Percentiles rank a stretch among this genome's conserved stretches.
Conservation (phyloP, 2,113 vertebrate genomes). For the Bothrops jararaca region DNA sequence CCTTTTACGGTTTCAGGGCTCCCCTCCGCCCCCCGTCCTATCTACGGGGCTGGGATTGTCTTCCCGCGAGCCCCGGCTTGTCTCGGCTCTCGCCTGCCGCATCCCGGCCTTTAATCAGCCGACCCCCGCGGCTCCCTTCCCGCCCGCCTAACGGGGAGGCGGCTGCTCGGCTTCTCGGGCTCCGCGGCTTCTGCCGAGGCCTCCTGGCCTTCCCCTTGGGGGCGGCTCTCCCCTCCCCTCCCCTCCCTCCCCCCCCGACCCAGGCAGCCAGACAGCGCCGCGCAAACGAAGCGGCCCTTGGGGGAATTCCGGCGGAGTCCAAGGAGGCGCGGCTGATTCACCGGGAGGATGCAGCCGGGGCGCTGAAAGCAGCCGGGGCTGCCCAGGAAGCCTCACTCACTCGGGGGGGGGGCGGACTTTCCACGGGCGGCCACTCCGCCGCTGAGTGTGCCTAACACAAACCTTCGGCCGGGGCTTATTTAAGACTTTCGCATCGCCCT, state of each 20-base stretch:
- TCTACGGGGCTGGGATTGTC: not conserved
- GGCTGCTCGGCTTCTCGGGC: not conserved
- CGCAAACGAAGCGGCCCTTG: not conserved
- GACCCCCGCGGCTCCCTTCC: not conserved
- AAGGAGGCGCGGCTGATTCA: not conserved
- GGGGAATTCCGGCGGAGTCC: not conserved
- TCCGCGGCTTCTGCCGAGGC: not conserved
- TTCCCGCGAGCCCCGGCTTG: too few species aligned
- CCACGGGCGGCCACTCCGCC: not conserved
- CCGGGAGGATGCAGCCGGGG: not conserved
- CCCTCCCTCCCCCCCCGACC: rapidly evolving
- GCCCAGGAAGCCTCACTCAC: not conserved
- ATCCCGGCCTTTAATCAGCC: not conserved
- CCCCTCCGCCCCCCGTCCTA: not conserved
- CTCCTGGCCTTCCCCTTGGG: not conserved
- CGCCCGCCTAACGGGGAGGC: not conserved
- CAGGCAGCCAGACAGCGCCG: not conserved
- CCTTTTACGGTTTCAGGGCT: not conserved
- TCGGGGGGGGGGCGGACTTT: not conserved
- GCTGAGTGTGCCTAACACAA: not conserved
- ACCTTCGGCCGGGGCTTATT: not conserved
- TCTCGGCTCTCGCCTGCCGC: not conserved
- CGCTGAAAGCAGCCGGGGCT: not conserved
- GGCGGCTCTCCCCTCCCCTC: not conserved
- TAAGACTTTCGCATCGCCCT: not conserved